Conservation (phyloP, 2,113 vertebrate species). For the Poeciliopsis prolifica region DNA sequence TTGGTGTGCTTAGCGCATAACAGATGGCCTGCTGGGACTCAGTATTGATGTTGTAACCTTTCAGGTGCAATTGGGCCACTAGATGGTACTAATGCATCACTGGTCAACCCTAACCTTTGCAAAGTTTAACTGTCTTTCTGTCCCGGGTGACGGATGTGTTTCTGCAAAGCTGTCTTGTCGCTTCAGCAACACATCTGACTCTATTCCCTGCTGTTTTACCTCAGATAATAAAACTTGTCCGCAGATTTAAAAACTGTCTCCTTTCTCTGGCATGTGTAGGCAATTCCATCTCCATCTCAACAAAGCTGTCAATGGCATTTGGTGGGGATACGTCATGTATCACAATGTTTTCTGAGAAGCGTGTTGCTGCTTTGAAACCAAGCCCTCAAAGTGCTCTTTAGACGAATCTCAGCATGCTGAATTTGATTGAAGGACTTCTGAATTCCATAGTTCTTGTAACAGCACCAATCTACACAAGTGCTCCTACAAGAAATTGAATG, state of each 20-base stretch:
- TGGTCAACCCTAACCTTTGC: conserved; percentile 51
- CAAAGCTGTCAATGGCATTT: conserved; percentile 51
- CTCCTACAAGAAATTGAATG: background rate
- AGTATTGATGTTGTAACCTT: conserved; percentile 40
- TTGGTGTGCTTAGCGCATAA: conserved; percentile 12
- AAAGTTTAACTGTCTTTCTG: conserved; percentile 13
- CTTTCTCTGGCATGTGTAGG: conserved; percentile 24
- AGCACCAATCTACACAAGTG: conserved; percentile 35
- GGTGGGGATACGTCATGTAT: conserved; percentile 32
- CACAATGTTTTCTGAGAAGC: conserved; percentile 25
- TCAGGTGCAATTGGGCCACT: conserved; percentile 54
- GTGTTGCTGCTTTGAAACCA: conserved; percentile 31
- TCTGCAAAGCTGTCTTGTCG: conserved; percentile 32
- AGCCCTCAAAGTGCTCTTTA: conserved; percentile 29
- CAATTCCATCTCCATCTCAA: conserved; percentile 15
- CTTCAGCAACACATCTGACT: conserved; percentile 27
- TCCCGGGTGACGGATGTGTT: conserved; percentile 37
- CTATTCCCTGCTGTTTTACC: conserved; percentile 40
- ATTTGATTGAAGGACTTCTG: conserved; percentile 49
- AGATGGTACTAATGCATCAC: conserved; percentile 75
- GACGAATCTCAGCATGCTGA: conserved; percentile 41
- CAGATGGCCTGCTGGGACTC: conserved; percentile 12
- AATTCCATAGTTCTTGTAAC: conserved; percentile 65
- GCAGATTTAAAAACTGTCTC: conserved; percentile 42
- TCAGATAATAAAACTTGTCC: conserved; percentile 22